These are phyloP conservation scores for Dioctria rufipes DNA, from an alignment of 2,888 invertebrate genomes.

Conservation along the genomic window DNA sequence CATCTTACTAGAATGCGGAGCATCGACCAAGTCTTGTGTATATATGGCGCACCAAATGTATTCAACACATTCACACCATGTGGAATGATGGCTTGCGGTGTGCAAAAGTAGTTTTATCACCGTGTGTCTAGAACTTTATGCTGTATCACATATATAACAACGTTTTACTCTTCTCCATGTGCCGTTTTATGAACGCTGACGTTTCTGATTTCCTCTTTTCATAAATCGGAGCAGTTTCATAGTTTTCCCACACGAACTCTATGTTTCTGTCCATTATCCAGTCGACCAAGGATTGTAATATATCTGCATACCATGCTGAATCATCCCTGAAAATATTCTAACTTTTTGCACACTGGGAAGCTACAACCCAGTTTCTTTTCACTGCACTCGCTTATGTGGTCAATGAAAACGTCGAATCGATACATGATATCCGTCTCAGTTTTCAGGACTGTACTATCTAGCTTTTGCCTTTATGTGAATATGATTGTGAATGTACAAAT, in stretches of 20 bases:
- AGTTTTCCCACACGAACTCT: background rate
- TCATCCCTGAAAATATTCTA: background rate
- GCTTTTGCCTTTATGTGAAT: background rate
- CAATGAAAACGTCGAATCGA: conserved; percentile 28
- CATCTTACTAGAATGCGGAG: conserved; percentile 12
- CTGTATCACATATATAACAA: conserved; percentile 16
- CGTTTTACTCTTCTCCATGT: background rate
- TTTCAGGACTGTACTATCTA: background rate
- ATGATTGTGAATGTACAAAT: no score
- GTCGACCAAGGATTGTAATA: conserved; percentile 31
- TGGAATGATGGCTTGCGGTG: background rate
- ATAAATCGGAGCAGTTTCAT: background rate
- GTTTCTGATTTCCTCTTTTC: conserved; percentile 29
- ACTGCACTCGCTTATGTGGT: conserved; percentile 13
- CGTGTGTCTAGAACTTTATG: background rate
- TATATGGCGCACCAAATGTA: conserved; percentile 19
- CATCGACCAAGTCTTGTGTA: conserved; percentile 20
- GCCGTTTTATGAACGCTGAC: conserved; percentile 38
- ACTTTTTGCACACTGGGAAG: background rate
- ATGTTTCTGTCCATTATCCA: conserved; percentile 18
- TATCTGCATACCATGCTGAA: conserved; percentile 35
- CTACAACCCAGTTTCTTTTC: background rate
- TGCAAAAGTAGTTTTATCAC: conserved; percentile 27
- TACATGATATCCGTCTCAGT: background rate
- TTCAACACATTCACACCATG: conserved; percentile 34